phyloP scores from a whole-genome alignment of 2,888 invertebrate species.

The Drosophila meridionalis region DNA sequence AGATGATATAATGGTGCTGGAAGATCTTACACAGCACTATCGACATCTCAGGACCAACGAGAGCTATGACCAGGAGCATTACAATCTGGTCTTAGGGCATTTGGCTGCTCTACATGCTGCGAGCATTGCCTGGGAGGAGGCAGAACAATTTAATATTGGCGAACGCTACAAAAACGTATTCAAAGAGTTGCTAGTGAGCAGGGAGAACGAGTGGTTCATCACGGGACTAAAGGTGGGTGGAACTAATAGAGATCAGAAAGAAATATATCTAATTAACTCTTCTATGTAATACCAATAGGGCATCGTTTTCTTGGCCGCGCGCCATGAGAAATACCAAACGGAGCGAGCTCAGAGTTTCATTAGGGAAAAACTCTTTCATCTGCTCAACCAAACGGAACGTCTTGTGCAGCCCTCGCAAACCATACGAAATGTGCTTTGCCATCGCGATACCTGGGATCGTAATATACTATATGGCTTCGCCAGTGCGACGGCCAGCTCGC shows the following conservation, averaged over 20 bases:
- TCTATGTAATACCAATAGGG: conserved; percentile 57
- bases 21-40: conserved; percentile 68
- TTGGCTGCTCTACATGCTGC: conserved; percentile 76
- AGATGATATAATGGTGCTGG: conserved; percentile 75
- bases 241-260: neutral
- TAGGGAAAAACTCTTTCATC: conserved; percentile 58
- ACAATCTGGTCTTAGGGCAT: conserved; percentile 65
- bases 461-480: conserved; percentile 82
- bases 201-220: conserved; percentile 73
- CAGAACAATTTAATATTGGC: conserved; percentile 66
- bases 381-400: conserved; percentile 61
- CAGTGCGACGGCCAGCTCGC: conserved; percentile 68
- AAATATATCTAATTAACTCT: neutral
- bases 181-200: conserved; percentile 62
- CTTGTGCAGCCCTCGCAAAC: conserved; percentile 75
- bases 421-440: conserved; percentile 85
- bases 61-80: conserved; percentile 56
- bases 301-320: conserved; percentile 70
- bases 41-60: conserved; percentile 57
- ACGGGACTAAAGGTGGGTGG: conserved; percentile 72
- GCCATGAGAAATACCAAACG: conserved; percentile 75
- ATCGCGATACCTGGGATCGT: conserved; percentile 84
- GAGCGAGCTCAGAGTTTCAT: conserved; percentile 64
- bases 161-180: conserved; percentile 59
- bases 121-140: conserved; percentile 79